These are phyloP conservation scores for Hemitrygon akajei DNA, from an alignment of 2,797 vertebrate genomes.

Conservation along the genomic window DNA sequence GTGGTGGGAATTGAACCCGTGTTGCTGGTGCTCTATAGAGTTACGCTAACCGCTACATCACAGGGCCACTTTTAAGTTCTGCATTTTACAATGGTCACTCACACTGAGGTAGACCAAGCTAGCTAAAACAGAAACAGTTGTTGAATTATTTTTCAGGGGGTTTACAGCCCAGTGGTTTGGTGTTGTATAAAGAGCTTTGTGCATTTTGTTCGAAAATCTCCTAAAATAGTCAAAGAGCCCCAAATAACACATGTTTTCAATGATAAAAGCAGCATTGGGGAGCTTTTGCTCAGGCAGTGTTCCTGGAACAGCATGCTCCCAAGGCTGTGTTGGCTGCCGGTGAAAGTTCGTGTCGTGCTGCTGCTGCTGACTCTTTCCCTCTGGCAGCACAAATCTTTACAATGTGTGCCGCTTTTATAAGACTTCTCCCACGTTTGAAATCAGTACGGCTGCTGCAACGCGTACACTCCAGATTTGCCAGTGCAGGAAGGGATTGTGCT, in stretches of 20 bases:
- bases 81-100: background rate
- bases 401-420: background rate
- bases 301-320: conserved; percentile 27
- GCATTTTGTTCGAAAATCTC: background rate
- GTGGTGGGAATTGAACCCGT: too few relatives aligned
- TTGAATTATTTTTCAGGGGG: background rate
- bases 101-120: background rate
- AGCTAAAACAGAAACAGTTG: background rate
- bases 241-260: conserved; percentile 30
- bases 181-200: background rate
- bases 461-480: background rate
- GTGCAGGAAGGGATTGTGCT: background rate
- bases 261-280: conserved; percentile 7
- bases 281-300: conserved; percentile 14
- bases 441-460: background rate
- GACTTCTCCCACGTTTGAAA: background rate
- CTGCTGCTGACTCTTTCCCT: background rate
- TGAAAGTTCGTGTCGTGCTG: background rate
- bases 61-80: too few relatives aligned
- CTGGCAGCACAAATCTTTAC: background rate
- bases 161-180: background rate
- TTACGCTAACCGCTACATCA: too few relatives aligned
- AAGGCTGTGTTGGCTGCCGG: background rate
- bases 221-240: background rate
- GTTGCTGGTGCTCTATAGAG: too few relatives aligned